These are phyloP conservation scores for Romanogobio albipinnatus DNA, from an alignment of 2,113 vertebrate species.

Conservation along the genomic window DNA sequence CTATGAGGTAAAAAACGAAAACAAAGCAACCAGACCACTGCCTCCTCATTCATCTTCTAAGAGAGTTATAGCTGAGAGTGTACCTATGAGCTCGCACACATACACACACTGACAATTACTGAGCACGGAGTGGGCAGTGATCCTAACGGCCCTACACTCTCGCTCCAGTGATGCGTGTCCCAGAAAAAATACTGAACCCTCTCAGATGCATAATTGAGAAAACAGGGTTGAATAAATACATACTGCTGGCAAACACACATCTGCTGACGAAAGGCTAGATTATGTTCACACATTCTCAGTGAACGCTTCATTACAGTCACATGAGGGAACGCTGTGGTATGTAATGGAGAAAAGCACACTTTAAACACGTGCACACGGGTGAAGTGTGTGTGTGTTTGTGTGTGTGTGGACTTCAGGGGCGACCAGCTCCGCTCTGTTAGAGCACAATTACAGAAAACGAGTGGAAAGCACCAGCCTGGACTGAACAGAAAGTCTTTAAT, in stretches of 20 bases:
- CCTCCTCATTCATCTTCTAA: conserved; percentile 42
- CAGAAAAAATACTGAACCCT: conserved; percentile 22
- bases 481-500: neutral
- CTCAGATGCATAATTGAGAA: conserved; percentile 33
- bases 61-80: conserved; percentile 45
- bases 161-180: conserved; percentile 49
- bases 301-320: neutral
- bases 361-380: neutral
- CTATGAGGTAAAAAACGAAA: conserved; percentile 39
- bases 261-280: neutral
- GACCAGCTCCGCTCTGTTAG: conserved; percentile 7
- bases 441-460: conserved; percentile 4
- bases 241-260: neutral
- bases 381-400: neutral
- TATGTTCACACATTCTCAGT: conserved; percentile 3
- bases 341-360: neutral
- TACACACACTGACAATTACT: conserved; percentile 43
- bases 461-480: neutral
- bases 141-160: conserved; percentile 46
- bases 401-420: neutral
- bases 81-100: conserved; percentile 39
- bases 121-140: conserved; percentile 26
- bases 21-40: conserved; percentile 47
- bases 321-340: conserved; percentile 8
- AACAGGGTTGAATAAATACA: conserved; percentile 54